Conservation (phyloP, 2,797 vertebrate species). For the Tauraco hartlaubi region DNA sequence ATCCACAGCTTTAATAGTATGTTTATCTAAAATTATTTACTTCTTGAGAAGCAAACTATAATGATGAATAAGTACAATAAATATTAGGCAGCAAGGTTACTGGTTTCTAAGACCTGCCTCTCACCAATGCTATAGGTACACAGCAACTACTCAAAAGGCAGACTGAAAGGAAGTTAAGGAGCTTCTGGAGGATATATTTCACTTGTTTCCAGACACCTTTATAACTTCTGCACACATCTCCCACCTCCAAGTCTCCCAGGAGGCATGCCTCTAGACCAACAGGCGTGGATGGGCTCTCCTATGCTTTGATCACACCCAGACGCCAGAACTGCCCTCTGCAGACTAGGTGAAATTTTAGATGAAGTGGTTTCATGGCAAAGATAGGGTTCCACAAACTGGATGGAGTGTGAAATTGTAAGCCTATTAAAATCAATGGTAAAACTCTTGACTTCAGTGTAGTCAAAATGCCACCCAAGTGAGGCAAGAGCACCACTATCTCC, state of each 20-base stretch:
- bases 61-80: not conserved
- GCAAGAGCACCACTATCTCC: not conserved
- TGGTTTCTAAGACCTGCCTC: not conserved
- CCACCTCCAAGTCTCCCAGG: not conserved
- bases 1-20: not conserved
- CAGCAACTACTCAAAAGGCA: not conserved
- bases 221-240: not conserved
- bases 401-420: not conserved
- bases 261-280: not conserved
- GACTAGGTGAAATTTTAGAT: not conserved
- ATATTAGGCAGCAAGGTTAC: not conserved
- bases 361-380: not conserved
- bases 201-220: not conserved
- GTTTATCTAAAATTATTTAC: not conserved
- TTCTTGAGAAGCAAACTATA: slow-evolving; percentile 13
- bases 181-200: not conserved
- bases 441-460: not conserved
- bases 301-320: not conserved
- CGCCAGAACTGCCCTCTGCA: not conserved
- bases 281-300: not conserved
- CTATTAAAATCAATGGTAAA: not conserved
- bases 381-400: not conserved
- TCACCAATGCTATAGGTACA: not conserved
- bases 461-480: not conserved
- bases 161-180: not conserved